Percentiles rank a stretch among this genome's conserved stretches.
phyloP scores from a whole-genome alignment of 1,140 invertebrate genomes.

The Daktulosphaira vitifoliae region DNA sequence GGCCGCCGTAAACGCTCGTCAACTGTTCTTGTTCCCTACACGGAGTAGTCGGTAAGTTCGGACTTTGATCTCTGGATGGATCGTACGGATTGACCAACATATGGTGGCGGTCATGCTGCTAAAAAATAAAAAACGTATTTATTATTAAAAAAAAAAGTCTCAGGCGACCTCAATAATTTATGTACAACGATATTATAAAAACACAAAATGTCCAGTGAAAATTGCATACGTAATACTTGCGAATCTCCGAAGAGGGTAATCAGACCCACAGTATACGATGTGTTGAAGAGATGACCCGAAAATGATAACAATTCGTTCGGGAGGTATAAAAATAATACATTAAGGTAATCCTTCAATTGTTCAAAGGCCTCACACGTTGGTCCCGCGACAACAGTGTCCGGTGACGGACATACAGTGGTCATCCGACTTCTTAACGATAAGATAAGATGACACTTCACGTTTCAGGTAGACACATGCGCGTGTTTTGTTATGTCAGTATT shows the following conservation, averaged over 20 bases:
- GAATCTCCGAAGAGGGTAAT: background rate
- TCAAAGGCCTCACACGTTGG: slow-evolving; percentile 20
- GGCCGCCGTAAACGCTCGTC: slow-evolving; percentile 40
- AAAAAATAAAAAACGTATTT: slow-evolving; percentile 45
- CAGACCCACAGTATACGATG: too few relatives aligned
- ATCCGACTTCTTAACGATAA: slow-evolving; percentile 9
- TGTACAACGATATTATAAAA: too few relatives aligned
- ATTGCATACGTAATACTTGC: too few relatives aligned
- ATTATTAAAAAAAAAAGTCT: slow-evolving; percentile 39
- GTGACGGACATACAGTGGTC: background rate
- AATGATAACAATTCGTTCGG: background rate
- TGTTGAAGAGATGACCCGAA: background rate
- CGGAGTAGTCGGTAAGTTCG: slow-evolving; percentile 54
- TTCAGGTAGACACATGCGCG: background rate
- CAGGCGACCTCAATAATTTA: too few relatives aligned
- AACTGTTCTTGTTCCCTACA: slow-evolving; percentile 49
- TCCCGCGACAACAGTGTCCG: slow-evolving; percentile 16
- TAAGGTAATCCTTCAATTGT: background rate
- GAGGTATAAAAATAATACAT: slow-evolving; percentile 26
- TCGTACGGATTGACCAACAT: slow-evolving; percentile 54
- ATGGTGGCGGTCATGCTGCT: slow-evolving; percentile 45
- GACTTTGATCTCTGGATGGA: slow-evolving; percentile 59
- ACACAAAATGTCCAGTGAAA: too few relatives aligned
- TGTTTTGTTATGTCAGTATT: background rate
- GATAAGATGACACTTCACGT: slow-evolving; percentile 9